phyloP scores from a whole-genome alignment of 2,797 vertebrate species.

The Liasis olivaceus region DNA sequence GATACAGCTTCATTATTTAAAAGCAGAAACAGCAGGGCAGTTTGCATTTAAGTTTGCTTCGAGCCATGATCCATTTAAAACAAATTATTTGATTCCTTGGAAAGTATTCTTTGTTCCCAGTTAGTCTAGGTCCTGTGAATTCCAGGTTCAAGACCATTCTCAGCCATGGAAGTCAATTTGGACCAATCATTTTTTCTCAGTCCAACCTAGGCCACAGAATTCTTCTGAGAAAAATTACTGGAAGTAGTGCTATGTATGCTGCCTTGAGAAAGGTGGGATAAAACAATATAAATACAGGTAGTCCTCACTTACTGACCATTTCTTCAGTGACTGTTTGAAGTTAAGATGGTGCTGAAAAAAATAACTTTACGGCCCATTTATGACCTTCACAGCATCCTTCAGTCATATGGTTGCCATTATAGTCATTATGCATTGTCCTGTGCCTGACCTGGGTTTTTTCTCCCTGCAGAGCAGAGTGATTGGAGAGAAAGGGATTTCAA shows the following conservation, averaged over 20 bases:
- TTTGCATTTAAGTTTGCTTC: slow-evolving; percentile 4
- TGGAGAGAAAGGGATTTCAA: neutral
- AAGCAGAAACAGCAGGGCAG: neutral
- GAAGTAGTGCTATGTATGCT: too few species aligned
- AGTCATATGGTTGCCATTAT: neutral
- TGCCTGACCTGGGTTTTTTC: neutral
- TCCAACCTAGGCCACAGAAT: too few species aligned
- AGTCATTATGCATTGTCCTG: neutral
- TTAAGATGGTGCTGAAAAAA: neutral
- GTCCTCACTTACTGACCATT: neutral
- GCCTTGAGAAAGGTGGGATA: too few species aligned
- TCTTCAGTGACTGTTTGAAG: neutral
- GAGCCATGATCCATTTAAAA: neutral
- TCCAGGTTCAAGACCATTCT: neutral
- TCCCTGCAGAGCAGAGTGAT: neutral
- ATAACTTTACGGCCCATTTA: neutral
- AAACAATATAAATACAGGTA: neutral
- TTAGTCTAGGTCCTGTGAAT: neutral
- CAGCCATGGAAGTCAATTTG: neutral
- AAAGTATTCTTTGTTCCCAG: neutral
- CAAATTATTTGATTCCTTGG: neutral
- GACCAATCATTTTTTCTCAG: too few species aligned
- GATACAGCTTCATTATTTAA: neutral
- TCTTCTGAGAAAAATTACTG: too few species aligned
- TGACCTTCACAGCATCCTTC: neutral